Evolutionary conservation across 2,888 invertebrate species (phyloP), one percentile per base, ranked within the genome.

Genomic region (Chloroclysta siterata): DNA sequence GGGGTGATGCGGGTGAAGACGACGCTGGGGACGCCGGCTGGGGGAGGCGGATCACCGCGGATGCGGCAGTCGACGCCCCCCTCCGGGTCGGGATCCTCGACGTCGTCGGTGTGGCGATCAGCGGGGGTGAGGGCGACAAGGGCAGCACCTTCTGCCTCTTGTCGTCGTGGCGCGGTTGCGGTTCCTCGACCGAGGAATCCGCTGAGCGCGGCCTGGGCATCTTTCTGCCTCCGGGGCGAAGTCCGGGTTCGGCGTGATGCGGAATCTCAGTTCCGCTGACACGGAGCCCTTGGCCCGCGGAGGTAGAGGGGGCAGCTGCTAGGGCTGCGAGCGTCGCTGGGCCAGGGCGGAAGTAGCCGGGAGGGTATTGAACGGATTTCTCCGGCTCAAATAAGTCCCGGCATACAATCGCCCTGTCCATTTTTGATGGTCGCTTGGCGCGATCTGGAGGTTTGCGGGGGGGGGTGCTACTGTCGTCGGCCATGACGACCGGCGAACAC

Each of bases 231-330:
- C 36, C 36, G 1, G 53, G 13, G 0, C 42, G 22, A 0, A 3
- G 36, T 2, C n/a, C 53, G 53, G 42, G 17, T 28, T n/a, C 42
- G n/a, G 22, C 41, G n/a, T n/a, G 41, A 22, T 13, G 53, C 53
- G 42, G 42, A 53, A 28, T 0, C 22, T 28, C 53, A 41, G 53
- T 28, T 42, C 53, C 53, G 36, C 51, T 5, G 5, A 11, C 36
- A 17, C 15, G 15, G 42, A 42, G 1, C 42, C 14, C 42, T n/a
- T 0, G 4, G 42, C 1, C n/a, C 14, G 5, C 5, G 42, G 42
- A 14, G 42, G n/a, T 6, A 4, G 14, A 14, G 7, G 42, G 42
- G 42, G 14, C 42, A 14, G 42, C n/a, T 5, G 0, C n/a, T 0
- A n/a, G 14, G 8, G n/a, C 42, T 14, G 42, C 14, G 36, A n/a